A percentile compares a stretch with the other conserved stretches of the same genome.
phyloP scores from a whole-genome alignment of 2,888 invertebrate species.

The Emmelina monodactyla region DNA sequence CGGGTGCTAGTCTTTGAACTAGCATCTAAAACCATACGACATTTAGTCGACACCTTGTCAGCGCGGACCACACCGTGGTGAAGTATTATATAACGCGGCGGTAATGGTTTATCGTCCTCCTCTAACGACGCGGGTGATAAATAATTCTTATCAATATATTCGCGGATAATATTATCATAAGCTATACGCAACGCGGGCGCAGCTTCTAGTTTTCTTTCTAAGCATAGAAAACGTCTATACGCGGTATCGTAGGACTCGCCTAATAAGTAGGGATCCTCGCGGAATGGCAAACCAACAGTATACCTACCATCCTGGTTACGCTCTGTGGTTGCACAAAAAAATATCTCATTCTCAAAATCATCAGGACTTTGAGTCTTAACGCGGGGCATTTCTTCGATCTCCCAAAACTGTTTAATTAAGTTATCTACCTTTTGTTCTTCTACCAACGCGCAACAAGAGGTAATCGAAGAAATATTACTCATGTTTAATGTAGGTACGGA shows the following conservation, averaged over 20 bases:
- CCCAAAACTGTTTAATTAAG: neutral
- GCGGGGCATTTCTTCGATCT: neutral
- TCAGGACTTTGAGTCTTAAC: neutral
- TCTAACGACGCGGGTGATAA: neutral
- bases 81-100: neutral
- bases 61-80: neutral
- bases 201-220: neutral
- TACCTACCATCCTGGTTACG: neutral
- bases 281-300: conserved; percentile 1
- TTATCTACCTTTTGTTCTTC: neutral
- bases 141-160: conserved; percentile 8
- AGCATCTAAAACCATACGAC: neutral
- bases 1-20: neutral
- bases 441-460: neutral
- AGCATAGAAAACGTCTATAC: neutral
- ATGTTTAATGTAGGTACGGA: too few species aligned
- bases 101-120: neutral
- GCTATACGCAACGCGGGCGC: neutral
- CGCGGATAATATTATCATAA: conserved; percentile 3
- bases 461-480: too few species aligned
- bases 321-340: neutral
- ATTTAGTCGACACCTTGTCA: neutral
- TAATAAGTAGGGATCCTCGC: neutral
- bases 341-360: neutral
- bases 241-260: neutral